These are phyloP conservation scores for Siderastrea siderea DNA, from an alignment of 92 coral and sea anemone species.

Conservation along the genomic window DNA sequence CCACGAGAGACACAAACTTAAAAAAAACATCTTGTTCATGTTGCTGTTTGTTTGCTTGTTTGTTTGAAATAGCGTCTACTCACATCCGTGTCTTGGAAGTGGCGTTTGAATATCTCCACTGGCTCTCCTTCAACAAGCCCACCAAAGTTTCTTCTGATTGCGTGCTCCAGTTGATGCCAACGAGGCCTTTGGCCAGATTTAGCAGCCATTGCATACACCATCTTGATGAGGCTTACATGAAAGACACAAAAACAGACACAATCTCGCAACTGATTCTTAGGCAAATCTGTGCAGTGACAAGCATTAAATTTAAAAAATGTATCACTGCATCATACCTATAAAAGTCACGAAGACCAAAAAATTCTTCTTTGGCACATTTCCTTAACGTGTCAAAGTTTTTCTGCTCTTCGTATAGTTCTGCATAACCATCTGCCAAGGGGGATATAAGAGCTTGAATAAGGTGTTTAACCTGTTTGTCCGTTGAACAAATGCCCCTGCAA, in stretches of 20 bases:
- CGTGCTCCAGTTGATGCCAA: conserved; percentile 71
- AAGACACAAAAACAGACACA: background rate
- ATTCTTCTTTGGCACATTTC: conserved; percentile 79
- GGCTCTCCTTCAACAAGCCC: conserved; percentile 81
- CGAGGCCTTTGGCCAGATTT: background rate
- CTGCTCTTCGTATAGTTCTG: conserved; percentile 74
- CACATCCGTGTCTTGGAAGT: conserved; percentile 19
- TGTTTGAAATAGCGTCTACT: background rate
- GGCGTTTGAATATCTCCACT: conserved; percentile 70
- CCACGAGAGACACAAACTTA: too few species aligned
- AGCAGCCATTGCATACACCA: conserved; percentile 82
- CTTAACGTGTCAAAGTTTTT: conserved; percentile 65
- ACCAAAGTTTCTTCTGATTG: conserved; percentile 88
- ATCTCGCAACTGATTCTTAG: background rate
- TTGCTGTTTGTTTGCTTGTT: too few species aligned
- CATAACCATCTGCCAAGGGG: conserved; percentile 79
- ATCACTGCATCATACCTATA: conserved; percentile 68
- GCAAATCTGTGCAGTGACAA: background rate
- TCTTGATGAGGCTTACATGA: conserved; percentile 79
- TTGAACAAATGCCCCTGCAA: conserved; percentile 88
- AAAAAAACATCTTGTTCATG: too few species aligned
- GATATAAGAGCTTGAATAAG: conserved; percentile 57
- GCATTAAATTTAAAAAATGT: background rate
- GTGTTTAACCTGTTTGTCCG: conserved; percentile 50
- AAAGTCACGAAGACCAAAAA: conserved; percentile 92